phyloP scores from a whole-genome alignment of 2,888 invertebrate genomes.

The Halictus ligatus region DNA sequence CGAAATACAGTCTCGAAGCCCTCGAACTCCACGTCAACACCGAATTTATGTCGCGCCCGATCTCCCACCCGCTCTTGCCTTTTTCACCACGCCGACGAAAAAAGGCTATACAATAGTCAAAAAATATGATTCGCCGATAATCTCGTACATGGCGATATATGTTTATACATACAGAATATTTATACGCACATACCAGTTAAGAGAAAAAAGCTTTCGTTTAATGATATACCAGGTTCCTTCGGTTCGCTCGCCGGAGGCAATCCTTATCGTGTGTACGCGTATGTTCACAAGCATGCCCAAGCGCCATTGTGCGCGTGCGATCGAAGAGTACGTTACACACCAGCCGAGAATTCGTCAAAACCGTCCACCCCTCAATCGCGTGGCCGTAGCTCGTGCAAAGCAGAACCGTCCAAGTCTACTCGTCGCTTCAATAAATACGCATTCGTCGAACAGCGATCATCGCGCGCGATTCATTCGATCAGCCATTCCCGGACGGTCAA shows the following conservation, averaged over 20 bases:
- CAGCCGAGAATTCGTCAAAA: conserved; percentile 58
- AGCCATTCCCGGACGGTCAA: conserved; percentile 40
- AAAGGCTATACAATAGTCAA: conserved; percentile 52
- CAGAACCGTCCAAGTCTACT: not conserved
- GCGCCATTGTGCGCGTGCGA: conserved; percentile 46
- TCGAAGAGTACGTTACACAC: conserved; percentile 45
- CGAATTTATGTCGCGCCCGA: conserved; percentile 2
- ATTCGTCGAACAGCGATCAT: conserved; percentile 14
- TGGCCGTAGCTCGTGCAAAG: not conserved
- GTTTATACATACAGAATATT: conserved; percentile 42
- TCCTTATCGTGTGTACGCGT: conserved; percentile 23
- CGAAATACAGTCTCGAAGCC: not conserved
- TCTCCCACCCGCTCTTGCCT: not conserved
- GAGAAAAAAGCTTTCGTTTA: conserved; percentile 63
- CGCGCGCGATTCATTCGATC: not conserved
- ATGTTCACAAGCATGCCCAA: conserved; percentile 37
- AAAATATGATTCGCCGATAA: conserved; percentile 56
- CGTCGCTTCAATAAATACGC: conserved; percentile 1
- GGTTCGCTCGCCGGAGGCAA: conserved; percentile 50
- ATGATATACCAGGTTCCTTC: conserved; percentile 50
- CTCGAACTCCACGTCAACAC: not conserved
- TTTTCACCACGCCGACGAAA: conserved; percentile 30
- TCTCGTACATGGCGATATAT: conserved; percentile 44
- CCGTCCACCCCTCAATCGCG: conserved; percentile 49
- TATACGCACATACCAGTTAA: conserved; percentile 55